Base-by-base conservation (phyloP, 2,797 vertebrate species). In the Ibycter americanus region DNA sequence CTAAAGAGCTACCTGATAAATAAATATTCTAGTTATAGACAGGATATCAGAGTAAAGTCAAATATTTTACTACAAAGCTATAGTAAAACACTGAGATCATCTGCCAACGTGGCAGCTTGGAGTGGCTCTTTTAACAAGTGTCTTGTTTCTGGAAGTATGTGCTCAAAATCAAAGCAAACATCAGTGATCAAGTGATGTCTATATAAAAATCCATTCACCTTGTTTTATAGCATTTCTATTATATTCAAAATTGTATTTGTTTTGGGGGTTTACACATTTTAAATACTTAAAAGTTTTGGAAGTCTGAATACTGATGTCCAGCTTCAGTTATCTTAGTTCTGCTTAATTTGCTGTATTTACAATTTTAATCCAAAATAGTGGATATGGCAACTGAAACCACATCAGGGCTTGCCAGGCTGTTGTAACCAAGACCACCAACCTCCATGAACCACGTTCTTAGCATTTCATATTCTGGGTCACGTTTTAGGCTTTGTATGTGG, bases 271-370 rank as follows among this genome's bases (percentile, higher is more conserved):
- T 80, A 54, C 31, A 34, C 5, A 34, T 82, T 61, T 40, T 23
- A 52, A 63, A 52, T 3, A 8, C 15, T 42, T 36, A 29, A 25
- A 67, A 40, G 8, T 51, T 65, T 73, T 0, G 0, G 34, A 83
- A 63, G 8, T 62, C 40, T 72, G n/a, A 77, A 5, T 46, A 61
- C 10, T 52, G 44, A 10, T 42, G 9, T 32, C 29, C 31, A 58
- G 16, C 16, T 62, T 83, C 15, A 42, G 13, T 56, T 74, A 59
- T 31, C 32, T 58, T 70, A 51, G 13, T 55, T 92, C 26, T 62
- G 25, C 36, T 44, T 79, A 14, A 44, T 73, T 58, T 58, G 2
- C 76, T 88, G 86, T 77, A 63, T 55, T 78, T 71, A 74, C 32
- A 22, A 47, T 29, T 59, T 89, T 34, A 89, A 92, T 66, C 14